Percentiles rank a stretch among this genome's conserved stretches.
Evolutionary conservation across 2,797 vertebrate genomes (phyloP).

Genomic region (Crax fasciolata): DNA sequence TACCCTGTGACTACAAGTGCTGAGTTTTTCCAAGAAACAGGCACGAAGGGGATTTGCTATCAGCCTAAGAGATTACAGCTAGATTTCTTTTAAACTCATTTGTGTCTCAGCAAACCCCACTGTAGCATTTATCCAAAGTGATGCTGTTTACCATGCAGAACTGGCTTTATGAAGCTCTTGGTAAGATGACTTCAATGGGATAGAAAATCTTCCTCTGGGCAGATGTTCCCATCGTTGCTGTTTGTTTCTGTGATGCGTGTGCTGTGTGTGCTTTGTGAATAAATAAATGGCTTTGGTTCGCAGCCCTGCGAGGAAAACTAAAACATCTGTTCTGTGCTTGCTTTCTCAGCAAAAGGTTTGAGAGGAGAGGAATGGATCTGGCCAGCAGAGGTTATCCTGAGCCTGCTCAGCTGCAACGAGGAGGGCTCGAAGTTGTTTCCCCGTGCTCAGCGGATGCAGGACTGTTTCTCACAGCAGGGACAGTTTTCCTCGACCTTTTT

Average conservation of each 20-base stretch:
- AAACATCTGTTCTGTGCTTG: conserved; percentile 12
- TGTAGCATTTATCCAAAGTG: background rate
- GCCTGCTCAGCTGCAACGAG: background rate
- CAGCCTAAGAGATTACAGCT: background rate
- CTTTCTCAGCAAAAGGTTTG: background rate
- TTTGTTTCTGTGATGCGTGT: rapidly evolving
- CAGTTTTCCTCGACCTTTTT: background rate
- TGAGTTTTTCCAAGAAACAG: background rate
- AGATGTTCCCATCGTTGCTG: background rate
- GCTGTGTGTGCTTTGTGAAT: background rate
- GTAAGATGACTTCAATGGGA: background rate
- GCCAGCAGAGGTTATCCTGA: rapidly evolving
- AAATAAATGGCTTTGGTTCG: background rate
- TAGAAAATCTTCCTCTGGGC: background rate
- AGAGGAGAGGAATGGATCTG: background rate
- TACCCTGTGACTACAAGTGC: rapidly evolving
- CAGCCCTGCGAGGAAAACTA: background rate
- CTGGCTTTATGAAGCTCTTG: background rate
- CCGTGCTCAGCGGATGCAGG: background rate
- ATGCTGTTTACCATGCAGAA: rapidly evolving
- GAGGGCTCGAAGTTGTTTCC: background rate
- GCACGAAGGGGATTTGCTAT: background rate
- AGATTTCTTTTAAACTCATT: background rate
- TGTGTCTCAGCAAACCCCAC: background rate
- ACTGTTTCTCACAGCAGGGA: rapidly evolving